Evolutionary conservation across 2,797 vertebrate species (phyloP).

Genomic region (Megaceryle alcyon): DNA sequence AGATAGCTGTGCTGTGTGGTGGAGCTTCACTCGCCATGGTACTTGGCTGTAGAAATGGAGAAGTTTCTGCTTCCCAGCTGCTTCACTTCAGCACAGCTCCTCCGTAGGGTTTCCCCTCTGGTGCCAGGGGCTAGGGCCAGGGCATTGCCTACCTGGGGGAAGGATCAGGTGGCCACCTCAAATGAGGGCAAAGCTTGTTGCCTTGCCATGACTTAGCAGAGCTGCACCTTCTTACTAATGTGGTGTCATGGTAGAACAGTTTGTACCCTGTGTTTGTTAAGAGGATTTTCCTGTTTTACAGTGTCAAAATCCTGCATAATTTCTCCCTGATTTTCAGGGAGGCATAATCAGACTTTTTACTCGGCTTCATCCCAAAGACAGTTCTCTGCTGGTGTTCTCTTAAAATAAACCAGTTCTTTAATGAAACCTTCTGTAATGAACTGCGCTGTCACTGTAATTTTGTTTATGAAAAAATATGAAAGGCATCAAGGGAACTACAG

Average conservation of each 20-base stretch:
- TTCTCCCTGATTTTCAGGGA: constrained; percentile 55
- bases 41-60: rapidly evolving
- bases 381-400: constrained; percentile 56
- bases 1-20: rapidly evolving
- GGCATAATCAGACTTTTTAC: constrained; percentile 40
- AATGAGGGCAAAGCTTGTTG: not conserved
- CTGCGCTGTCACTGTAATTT: constrained; percentile 47
- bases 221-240: constrained; percentile 44
- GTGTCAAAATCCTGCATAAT: constrained; percentile 67
- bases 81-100: not conserved
- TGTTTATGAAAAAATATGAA: constrained; percentile 68
- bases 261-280: constrained; percentile 61
- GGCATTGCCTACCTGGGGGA: not conserved
- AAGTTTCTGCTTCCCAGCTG: not conserved
- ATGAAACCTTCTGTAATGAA: constrained; percentile 66
- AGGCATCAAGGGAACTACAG: constrained; percentile 49
- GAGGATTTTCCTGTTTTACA: constrained; percentile 62
- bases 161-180: not conserved
- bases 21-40: rapidly evolving
- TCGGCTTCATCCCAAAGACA: not conserved
- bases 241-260: not conserved
- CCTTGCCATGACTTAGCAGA: not conserved
- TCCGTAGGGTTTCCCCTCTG: rapidly evolving
- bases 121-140: rapidly evolving
- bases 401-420: constrained; percentile 58